Conservation (phyloP, 2,888 invertebrate genomes). For the Sabellastarte sp. region DNA sequence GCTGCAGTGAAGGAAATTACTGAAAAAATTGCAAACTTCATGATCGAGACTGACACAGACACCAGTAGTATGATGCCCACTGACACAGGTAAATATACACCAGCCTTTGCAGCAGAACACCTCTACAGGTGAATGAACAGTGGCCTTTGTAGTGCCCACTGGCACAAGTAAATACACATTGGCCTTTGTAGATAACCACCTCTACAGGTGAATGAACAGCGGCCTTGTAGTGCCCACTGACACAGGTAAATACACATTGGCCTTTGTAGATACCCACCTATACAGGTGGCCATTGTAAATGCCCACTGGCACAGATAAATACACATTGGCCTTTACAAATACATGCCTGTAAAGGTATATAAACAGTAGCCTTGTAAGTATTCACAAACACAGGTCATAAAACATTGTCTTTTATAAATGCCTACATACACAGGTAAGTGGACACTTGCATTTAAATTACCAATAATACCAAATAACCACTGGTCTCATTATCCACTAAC, state of each 20-base stretch:
- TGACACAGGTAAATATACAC: conserved; percentile 42
- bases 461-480: too few species aligned
- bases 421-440: too few species aligned
- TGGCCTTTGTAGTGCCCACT: too few species aligned
- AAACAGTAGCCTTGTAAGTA: conserved; percentile 45
- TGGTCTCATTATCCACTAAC: too few species aligned
- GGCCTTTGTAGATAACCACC: neutral
- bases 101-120: too few species aligned
- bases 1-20: conserved; percentile 55
- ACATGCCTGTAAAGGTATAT: too few species aligned
- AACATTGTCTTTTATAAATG: neutral
- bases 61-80: conserved; percentile 45
- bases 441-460: too few species aligned
- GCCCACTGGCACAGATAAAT: neutral
- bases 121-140: too few species aligned
- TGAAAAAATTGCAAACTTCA: conserved; percentile 56
- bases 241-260: conserved; percentile 35
- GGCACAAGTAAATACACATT: neutral
- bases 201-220: too few species aligned
- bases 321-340: neutral
- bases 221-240: conserved; percentile 51
- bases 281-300: too few species aligned
- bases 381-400: conserved; percentile 50
- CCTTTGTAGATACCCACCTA: too few species aligned
- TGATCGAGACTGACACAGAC: conserved; percentile 59